These are phyloP conservation scores for Patiria pectinifera DNA, from an alignment of 53 echinoderm and acorn worm genomes.

Conservation along the genomic window DNA sequence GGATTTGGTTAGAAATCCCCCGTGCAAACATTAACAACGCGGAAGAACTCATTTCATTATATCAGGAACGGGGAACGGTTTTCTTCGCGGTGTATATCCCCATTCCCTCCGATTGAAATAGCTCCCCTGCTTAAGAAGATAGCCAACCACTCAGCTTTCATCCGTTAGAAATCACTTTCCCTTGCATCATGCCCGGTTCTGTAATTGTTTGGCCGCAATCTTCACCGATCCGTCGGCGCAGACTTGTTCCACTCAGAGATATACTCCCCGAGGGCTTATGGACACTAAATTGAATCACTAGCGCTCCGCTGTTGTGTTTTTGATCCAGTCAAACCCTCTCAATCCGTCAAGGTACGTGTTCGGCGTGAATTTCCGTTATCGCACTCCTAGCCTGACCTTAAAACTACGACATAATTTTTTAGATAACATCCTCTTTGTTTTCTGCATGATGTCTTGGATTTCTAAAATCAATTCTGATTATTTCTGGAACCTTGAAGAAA, in stretches of 20 bases:
- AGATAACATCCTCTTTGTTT: no score
- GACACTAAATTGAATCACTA: conserved; percentile 1
- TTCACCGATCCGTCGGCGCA: background rate
- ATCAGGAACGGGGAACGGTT: background rate
- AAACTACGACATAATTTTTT: background rate
- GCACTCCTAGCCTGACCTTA: background rate
- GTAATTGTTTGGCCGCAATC: background rate
- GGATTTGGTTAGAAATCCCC: background rate
- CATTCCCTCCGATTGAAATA: background rate
- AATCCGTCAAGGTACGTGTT: background rate
- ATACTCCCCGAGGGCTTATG: background rate
- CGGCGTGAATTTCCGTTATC: background rate
- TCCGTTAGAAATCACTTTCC: background rate
- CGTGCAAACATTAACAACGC: no score
- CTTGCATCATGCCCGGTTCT: background rate
- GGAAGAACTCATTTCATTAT: no score
- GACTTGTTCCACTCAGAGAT: background rate
- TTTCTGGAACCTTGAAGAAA: no score
- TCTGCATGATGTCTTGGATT: background rate
- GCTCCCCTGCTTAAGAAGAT: background rate
- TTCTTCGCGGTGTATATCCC: background rate
- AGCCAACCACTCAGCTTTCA: background rate
- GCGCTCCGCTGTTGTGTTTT: background rate
- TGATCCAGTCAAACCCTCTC: background rate
- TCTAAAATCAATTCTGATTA: no score